These are phyloP conservation scores for Actinemys pallida DNA, from an alignment of 2,113 vertebrate genomes.

Conservation along the genomic window DNA sequence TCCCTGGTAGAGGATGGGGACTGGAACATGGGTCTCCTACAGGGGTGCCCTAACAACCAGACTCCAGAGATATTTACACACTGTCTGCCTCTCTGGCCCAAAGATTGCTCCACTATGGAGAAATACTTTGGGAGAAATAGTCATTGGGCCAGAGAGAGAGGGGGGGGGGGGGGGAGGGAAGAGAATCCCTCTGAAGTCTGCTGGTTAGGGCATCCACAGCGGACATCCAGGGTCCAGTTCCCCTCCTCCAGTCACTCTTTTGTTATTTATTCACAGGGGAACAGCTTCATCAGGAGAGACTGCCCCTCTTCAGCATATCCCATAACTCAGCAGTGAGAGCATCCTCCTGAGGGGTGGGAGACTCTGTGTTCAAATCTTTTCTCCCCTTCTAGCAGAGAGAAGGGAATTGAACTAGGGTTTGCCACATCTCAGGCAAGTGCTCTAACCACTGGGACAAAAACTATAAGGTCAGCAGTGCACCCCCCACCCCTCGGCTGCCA, in stretches of 20 bases:
- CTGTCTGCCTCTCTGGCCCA: not conserved
- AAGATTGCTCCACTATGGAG: not conserved
- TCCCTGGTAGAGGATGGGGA: not conserved
- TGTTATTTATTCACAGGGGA: not conserved
- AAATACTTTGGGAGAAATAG: not conserved
- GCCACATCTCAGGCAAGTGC: not conserved
- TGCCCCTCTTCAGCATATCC: not conserved
- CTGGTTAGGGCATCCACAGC: not conserved
- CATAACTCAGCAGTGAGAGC: not conserved
- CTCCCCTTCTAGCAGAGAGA: not conserved
- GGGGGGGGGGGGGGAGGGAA: too few species aligned
- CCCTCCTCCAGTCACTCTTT: not conserved
- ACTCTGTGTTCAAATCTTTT: not conserved
- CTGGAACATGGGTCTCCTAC: not conserved
- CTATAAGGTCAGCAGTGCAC: not conserved
- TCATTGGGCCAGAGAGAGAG: not conserved
- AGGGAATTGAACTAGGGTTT: not conserved
- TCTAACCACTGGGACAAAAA: not conserved
- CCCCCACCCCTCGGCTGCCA: not conserved
- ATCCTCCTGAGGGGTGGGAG: not conserved
- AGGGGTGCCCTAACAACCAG: not conserved
- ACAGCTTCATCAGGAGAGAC: not conserved
- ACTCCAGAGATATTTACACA: not conserved
- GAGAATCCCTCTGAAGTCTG: not conserved
- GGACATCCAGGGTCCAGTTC: not conserved